Percentiles rank a stretch among this genome's conserved stretches.
Conservation (phyloP, 1,140 invertebrate species). For the Papilio polytes region DNA sequence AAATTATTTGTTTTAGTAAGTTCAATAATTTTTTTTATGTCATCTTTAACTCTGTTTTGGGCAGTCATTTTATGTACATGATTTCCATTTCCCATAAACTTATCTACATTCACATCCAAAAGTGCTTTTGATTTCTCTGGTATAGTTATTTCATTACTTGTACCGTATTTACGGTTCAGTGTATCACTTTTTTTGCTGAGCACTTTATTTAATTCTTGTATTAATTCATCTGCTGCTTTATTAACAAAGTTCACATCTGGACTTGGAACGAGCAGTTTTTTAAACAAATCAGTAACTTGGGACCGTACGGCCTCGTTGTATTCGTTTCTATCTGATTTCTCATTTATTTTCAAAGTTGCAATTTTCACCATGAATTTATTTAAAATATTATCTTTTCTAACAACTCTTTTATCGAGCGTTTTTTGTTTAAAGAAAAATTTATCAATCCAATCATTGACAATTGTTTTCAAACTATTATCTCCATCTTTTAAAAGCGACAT, state of each 20-base stretch:
- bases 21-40: slow-evolving; percentile 27
- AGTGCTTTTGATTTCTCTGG: slow-evolving; percentile 10
- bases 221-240: slow-evolving; percentile 10
- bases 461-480: slow-evolving; percentile 5
- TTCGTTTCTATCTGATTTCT: not conserved
- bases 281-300: not conserved
- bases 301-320: not conserved
- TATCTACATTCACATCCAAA: not conserved
- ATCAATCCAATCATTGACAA: slow-evolving; percentile 16
- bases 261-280: not conserved
- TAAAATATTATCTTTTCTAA: not conserved
- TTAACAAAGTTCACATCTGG: slow-evolving; percentile 6
- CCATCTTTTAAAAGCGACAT: not conserved
- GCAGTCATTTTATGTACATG: not conserved
- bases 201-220: not conserved
- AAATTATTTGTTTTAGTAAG: slow-evolving; percentile 19
- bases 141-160: not conserved
- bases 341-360: not conserved
- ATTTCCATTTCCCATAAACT: not conserved
- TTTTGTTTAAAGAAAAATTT: slow-evolving; percentile 23
- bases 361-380: slow-evolving; percentile 22
- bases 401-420: not conserved
- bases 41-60: slow-evolving; percentile 24
- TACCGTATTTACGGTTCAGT: not conserved
- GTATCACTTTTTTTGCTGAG: not conserved